phyloP scores from a whole-genome alignment of 2,113 vertebrate species.

The Thinocorus orbignyianus region DNA sequence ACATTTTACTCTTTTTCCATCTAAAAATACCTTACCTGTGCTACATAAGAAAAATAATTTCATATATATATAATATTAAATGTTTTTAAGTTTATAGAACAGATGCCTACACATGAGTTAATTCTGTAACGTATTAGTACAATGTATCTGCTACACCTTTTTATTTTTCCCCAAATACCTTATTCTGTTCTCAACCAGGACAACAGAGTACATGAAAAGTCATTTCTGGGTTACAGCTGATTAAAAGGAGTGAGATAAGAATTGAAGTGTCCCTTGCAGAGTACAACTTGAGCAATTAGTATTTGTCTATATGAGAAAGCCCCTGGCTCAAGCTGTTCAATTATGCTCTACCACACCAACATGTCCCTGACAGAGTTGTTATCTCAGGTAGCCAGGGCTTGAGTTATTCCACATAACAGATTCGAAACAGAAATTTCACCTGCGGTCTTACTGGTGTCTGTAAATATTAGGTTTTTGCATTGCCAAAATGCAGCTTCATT shows the following conservation, averaged over 20 bases:
- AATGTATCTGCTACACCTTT: background rate
- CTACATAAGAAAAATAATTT: background rate
- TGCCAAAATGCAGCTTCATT: background rate
- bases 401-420: background rate
- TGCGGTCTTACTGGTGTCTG: background rate
- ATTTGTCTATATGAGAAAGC: background rate
- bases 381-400: background rate
- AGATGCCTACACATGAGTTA: background rate
- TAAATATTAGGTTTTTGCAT: background rate
- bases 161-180: background rate
- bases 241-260: background rate
- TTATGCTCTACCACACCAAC: background rate
- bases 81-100: background rate
- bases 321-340: background rate
- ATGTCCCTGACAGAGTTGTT: background rate
- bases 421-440: background rate
- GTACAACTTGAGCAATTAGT: background rate
- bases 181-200: background rate
- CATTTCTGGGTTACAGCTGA: background rate
- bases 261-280: background rate
- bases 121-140: background rate
- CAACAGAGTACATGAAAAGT: fast-evolving
- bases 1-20: background rate
- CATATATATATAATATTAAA: background rate
- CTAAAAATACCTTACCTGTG: background rate